Base-by-base conservation (phyloP, 2,888 invertebrate genomes). In the Ischnura elegans region DNA sequence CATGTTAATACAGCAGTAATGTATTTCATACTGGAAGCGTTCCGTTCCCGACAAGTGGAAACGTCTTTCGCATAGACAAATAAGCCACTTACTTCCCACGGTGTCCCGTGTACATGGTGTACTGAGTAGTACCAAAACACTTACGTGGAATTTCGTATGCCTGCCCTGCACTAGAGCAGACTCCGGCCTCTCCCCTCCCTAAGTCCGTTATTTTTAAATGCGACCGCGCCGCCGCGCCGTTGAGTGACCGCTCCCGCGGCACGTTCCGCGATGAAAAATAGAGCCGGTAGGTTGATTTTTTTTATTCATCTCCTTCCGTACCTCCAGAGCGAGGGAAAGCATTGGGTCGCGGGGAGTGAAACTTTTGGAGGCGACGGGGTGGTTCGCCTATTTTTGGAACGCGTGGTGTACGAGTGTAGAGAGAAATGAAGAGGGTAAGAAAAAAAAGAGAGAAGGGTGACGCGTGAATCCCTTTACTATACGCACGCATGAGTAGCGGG, bases 181-280 rank as follows among this genome's bases (percentile, higher is more conserved):
- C 76, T 76, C 76, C 13, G n/a, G 6, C 13, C 36, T 76, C 29
- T 36, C 36, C 36, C 29, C 47, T 46, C 29, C 29, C 2, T n/a
- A n/a, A 29, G 87, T 2, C 16, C 87, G 87, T 87, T 87, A 87
- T 87, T 87, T 87, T 87, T 51, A 87, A 87, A 87, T 55, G 51
- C 87, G 76, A 36, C 76, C 13, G 47, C 87, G 19, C 10, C 51
- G 76, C 76, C 13, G 47, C 87, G 19, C 10, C 51, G 87, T 21
- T 51, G 36, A 87, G 47, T 55, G 87, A 51, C 87, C 87, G 47
- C 16, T 36, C 87, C 21, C 55, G 87, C 47, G 19, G 47, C 87
- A 16, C 36, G 16, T 16, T 51, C 29, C 10, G 51, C 36, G 51
- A 87, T 36, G 87, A 87, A 87, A 87, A 86, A 86, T 86, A 86